Conservation (phyloP, 1,140 invertebrate species). For the Lepidostoma basale region DNA sequence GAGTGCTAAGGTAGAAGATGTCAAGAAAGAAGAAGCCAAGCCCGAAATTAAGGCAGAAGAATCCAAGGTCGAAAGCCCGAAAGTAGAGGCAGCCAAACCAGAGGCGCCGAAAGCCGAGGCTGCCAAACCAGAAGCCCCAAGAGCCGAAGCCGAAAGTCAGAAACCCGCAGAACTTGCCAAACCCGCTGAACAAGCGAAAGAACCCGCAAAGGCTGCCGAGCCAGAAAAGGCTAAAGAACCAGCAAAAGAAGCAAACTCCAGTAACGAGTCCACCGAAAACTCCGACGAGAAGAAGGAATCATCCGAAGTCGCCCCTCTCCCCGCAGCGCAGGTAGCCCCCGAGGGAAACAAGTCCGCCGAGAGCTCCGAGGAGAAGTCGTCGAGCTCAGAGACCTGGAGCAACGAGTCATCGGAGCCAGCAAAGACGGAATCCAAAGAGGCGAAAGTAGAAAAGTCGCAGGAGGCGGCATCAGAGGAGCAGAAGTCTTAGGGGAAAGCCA, state of each 20-base stretch:
- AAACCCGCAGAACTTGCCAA: background rate
- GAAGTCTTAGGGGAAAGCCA: conserved; percentile 20
- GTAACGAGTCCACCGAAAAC: conserved; percentile 14
- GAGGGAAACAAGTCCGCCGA: conserved; percentile 30
- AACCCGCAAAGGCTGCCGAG: conserved; percentile 12
- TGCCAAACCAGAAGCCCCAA: conserved; percentile 9
- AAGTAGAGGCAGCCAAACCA: conserved; percentile 10
- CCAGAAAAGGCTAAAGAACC: conserved; percentile 1
- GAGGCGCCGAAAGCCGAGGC: background rate
- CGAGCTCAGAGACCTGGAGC: conserved; percentile 30
- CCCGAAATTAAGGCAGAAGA: conserved; percentile 7
- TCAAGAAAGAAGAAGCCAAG: conserved; percentile 15
- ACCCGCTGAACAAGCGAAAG: background rate
- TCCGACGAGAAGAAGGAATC: conserved; percentile 16
- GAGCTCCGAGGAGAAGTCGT: conserved; percentile 37
- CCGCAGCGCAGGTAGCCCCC: conserved; percentile 7
- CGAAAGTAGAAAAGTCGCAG: conserved; percentile 28
- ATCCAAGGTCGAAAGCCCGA: background rate
- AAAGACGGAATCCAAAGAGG: conserved; percentile 27
- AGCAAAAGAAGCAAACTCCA: background rate
- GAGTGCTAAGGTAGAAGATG: background rate
- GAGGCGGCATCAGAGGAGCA: conserved; percentile 35
- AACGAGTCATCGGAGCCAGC: conserved; percentile 22
- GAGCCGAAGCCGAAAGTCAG: conserved; percentile 8
- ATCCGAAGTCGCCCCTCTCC: background rate